A percentile compares a stretch with the other conserved stretches of the same genome.
Evolutionary conservation across 1,140 invertebrate genomes (phyloP).

Genomic region (Polypedilum vanderplanki): DNA sequence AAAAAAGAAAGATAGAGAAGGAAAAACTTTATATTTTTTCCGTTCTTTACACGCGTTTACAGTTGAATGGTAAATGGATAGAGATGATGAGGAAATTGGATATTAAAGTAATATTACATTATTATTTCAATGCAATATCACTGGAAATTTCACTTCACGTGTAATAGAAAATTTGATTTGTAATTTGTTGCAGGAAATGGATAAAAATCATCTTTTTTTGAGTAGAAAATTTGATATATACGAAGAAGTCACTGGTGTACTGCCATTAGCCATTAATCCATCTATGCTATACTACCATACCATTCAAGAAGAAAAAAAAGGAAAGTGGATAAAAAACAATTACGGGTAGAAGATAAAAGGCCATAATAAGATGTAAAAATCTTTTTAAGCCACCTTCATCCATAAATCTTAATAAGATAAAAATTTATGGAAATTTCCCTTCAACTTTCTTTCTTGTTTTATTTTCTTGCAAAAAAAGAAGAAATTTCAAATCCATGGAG

Average conservation of each 20-base stretch:
- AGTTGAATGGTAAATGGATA: not conserved
- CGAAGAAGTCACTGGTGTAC: too few species aligned
- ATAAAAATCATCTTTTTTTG: not conserved
- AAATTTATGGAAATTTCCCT: conserved; percentile 1
- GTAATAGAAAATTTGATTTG: not conserved
- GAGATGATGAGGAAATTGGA: conserved; percentile 12
- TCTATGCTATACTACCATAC: not conserved
- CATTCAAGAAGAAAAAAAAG: not conserved
- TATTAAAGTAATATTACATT: conserved; percentile 11
- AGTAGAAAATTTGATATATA: not conserved
- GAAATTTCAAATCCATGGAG: not conserved
- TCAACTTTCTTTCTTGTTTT: not conserved
- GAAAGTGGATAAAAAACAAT: conserved; percentile 12
- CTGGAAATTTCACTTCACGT: not conserved
- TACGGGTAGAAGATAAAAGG: not conserved
- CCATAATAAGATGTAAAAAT: conserved; percentile 19
- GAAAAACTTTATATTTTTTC: too few species aligned
- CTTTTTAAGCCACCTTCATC: conserved; percentile 1
- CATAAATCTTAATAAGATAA: not conserved
- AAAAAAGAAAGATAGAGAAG: too few species aligned
- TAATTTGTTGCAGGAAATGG: conserved; percentile 18
- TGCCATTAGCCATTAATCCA: conserved; percentile 11
- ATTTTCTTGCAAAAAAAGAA: too few species aligned
- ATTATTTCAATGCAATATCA: conserved; percentile 7
- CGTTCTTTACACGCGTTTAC: too few species aligned